These are phyloP conservation scores for Nyctalus aviator DNA, from an alignment of 2,797 vertebrate species.

Conservation along the genomic window DNA sequence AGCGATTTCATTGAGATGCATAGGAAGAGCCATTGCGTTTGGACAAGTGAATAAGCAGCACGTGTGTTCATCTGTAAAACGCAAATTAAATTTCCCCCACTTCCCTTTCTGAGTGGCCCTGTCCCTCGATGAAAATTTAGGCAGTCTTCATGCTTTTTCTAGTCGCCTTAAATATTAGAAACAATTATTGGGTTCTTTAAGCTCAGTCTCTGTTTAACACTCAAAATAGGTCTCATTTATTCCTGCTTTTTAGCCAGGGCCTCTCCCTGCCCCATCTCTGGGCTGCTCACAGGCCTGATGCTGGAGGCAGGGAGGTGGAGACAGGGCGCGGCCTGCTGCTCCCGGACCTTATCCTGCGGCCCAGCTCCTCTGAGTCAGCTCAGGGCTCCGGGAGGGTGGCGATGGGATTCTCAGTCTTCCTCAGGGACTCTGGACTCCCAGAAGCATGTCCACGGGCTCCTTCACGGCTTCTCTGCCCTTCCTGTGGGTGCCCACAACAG, in stretches of 20 bases:
- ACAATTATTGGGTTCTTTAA: background rate
- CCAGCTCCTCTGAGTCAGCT: background rate
- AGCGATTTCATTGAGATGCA: background rate
- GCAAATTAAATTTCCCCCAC: background rate
- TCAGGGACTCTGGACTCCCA: background rate
- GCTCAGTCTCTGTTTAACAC: background rate
- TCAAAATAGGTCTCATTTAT: background rate
- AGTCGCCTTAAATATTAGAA: background rate
- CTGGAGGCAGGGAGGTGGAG: background rate
- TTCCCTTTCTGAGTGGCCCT: background rate
- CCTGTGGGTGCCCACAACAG: background rate
- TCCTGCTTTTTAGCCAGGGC: background rate
- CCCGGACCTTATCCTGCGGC: background rate
- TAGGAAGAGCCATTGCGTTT: background rate
- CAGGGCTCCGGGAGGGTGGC: background rate
- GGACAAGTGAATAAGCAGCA: background rate
- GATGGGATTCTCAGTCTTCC: background rate
- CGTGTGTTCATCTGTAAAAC: background rate
- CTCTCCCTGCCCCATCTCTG: background rate
- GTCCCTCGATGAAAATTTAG: background rate
- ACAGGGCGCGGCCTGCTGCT: background rate
- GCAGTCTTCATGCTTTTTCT: background rate
- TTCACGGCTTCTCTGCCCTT: background rate
- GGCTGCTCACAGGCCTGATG: fast-evolving
- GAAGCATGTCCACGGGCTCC: background rate